Base-by-base conservation (phyloP, 2,797 vertebrate genomes). In the Tapera naevia region DNA sequence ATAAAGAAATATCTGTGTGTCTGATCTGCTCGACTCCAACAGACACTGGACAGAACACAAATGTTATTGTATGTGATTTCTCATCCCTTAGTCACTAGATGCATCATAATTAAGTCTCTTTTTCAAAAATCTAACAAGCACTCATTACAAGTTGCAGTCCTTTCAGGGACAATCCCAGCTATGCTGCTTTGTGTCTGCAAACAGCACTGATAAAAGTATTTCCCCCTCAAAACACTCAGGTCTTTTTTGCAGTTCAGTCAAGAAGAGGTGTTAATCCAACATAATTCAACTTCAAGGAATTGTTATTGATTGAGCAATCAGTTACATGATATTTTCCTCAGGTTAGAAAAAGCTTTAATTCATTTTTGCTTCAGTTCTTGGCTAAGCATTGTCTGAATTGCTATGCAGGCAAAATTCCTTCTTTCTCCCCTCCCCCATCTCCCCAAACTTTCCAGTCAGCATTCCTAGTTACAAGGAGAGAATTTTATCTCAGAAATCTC, bases 341-440 rank as follows among this genome's bases (percentile, higher is more conserved):
- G 24, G 9, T 64, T 66, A 74, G 30, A 46, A 57, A 89, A 83
- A 60, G 2, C 3, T 5, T 50, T 70, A 27, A 70, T 57, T 85
- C 13, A 33, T 45, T 78, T 91, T 28, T 86, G 5, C 65, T 87
- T 69, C 65, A 78, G 69, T 83, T 61, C 53, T 78, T 86, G 69
- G 54, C 50, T 74, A 78, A 80, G 50, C n/a, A 80, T 78, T 76
- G 72, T 61, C 69, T 67, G 22, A 89, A 74, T 15, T 80, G 81
- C 73, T 91, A 69, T 25, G 65, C 67, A 83, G 23, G 41, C 79
- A 88, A 91, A 91, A 75, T 84, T 72, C 51, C 72, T 93, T 82
- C 54, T 89, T 66, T 74, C 45, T 53, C 28, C 24, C 58, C 30
- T 53, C 4, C 9, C 28, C n/a, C 30, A 0, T 2, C 9, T 17